Conservation (phyloP, 2,797 vertebrate genomes). For the Leptodactylus fallax region DNA sequence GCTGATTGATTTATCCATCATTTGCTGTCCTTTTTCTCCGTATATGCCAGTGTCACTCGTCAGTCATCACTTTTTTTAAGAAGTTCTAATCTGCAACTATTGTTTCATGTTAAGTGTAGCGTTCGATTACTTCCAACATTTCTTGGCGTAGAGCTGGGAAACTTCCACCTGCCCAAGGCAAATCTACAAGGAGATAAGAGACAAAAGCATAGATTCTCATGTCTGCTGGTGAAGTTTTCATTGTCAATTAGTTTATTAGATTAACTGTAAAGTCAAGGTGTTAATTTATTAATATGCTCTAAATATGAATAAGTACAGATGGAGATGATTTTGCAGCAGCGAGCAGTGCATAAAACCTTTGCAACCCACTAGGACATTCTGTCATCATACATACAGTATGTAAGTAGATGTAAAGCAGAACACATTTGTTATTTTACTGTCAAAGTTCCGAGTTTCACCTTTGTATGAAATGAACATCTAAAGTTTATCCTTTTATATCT, state of each 20-base stretch:
- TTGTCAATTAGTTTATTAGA: constrained; percentile 34
- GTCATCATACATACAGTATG: background rate
- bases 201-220: constrained; percentile 16
- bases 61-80: constrained; percentile 48
- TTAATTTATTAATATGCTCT: constrained; percentile 8
- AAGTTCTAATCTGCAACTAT: constrained; percentile 50
- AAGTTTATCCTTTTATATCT: too few relatives aligned
- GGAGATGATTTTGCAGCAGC: background rate
- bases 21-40: constrained; percentile 54
- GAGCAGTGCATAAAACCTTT: background rate
- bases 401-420: too few relatives aligned
- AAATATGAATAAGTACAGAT: background rate
- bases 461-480: too few relatives aligned
- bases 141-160: constrained; percentile 9
- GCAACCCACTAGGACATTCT: background rate
- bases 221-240: constrained; percentile 1
- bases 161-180: constrained; percentile 30
- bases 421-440: too few relatives aligned
- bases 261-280: background rate
- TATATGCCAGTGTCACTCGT: constrained; percentile 47
- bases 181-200: background rate
- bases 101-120: constrained; percentile 53
- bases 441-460: too few relatives aligned
- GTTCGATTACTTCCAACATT: constrained; percentile 27
- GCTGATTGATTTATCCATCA: constrained; percentile 63